Base-by-base conservation (phyloP, 1,140 invertebrate species). In the Linepithema humile region DNA sequence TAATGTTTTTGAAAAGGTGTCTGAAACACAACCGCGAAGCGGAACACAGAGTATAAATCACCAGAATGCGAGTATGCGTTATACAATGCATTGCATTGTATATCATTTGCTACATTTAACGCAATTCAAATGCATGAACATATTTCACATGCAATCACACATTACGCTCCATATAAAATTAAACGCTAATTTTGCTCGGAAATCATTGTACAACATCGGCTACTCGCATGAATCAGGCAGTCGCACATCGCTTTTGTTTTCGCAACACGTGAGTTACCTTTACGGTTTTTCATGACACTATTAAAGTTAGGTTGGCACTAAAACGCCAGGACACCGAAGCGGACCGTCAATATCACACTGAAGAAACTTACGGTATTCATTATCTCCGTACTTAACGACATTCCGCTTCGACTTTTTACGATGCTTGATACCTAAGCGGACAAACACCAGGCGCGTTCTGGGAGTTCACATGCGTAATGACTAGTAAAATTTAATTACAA, bases 401-500 rank as follows among this genome's bases (percentile, higher is more conserved):
- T 43, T 50, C 74, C 57, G 55, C 45, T 53, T 57, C 48, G 20
- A 38, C 4, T 48, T 87, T 85, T 88, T 85, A 85, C 83, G 75
- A 88, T 69, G 72, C 17, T 3, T 48, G 48, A 15, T 15, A 50
- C 12, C 17, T 59, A 64, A 60, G 55, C 35, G 23, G 20, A n/a
- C 4, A 43, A 26, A 73, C 48, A 17, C 26, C 23, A 10, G 40
- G 20, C 40, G 29, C 40, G 60, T 65, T 53, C 35, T 20, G 48
- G 64, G 59, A 75, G 57, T 64, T 65, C 73, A 59, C 72, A 64
- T 60, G 20, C 40, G 77, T 82, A 82, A 78, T 82, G 84, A 87
- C 64, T 74, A 87, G 62, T 43, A 64, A 85, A 75, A 48, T 67
- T 88, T 88, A 88, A 88, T 85, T 88, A 67, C 87, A 57, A 85